Conservation (phyloP, 2,113 vertebrate species). For the Glaucomys volans region DNA sequence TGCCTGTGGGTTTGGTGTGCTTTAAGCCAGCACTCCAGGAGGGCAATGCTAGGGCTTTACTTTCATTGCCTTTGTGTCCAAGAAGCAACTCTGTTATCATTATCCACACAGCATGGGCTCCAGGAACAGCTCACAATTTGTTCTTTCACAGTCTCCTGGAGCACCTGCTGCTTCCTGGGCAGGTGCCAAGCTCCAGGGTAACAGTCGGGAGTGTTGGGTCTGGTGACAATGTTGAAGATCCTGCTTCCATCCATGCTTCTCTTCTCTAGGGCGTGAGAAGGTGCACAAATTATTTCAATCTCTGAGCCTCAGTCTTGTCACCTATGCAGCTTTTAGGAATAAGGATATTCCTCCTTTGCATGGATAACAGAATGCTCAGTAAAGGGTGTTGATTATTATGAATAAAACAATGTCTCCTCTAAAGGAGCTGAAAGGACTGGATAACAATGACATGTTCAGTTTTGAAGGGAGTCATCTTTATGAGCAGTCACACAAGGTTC, state of each 20-base stretch:
- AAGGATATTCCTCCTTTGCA: neutral
- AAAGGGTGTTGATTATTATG: neutral
- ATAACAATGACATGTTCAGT: neutral
- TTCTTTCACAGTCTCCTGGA: slow-evolving; percentile 14
- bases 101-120: neutral
- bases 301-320: neutral
- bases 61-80: neutral
- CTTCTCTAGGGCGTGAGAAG: neutral
- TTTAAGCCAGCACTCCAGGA: neutral
- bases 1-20: neutral
- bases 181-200: neutral
- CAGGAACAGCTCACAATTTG: neutral
- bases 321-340: neutral
- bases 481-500: neutral
- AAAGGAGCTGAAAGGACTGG: neutral
- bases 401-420: neutral
- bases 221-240: neutral
- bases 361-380: neutral
- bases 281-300: neutral
- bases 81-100: neutral
- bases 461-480: neutral
- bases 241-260: neutral
- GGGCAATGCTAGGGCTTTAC: neutral
- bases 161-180: neutral
- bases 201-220: neutral